Conservation (phyloP, 2,113 vertebrate species). For the Glareola pratincola region DNA sequence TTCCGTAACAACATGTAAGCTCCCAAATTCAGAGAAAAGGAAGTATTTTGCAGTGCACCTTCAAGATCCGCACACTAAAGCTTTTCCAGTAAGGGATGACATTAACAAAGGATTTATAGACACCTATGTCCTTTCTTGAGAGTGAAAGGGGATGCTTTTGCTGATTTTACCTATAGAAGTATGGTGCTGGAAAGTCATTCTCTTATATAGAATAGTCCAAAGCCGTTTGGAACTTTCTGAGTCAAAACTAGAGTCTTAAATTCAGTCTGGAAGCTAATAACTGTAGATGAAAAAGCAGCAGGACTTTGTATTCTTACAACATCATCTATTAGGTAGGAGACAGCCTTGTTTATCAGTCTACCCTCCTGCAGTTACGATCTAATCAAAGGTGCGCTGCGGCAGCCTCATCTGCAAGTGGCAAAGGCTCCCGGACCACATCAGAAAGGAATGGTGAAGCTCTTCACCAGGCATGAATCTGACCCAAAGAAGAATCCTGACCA, state of each 20-base stretch:
- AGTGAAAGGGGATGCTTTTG: not conserved
- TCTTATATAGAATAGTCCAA: not conserved
- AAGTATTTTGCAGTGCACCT: not conserved
- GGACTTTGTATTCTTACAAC: not conserved
- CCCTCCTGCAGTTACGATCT: not conserved
- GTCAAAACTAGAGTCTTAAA: not conserved
- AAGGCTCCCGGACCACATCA: not conserved
- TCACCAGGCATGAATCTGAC: not conserved
- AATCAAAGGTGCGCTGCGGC: not conserved
- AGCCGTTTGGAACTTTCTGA: not conserved
- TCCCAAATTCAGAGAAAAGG: not conserved
- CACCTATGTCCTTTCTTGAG: not conserved
- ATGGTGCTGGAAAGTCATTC: not conserved
- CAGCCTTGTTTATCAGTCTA: not conserved
- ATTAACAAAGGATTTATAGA: not conserved
- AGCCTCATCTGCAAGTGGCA: not conserved
- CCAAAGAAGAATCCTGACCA: not conserved
- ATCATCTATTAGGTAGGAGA: not conserved
- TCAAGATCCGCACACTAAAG: not conserved
- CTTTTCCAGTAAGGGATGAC: not conserved
- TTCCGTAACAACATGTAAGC: not conserved
- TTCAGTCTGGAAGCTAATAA: not conserved
- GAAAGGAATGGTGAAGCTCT: not conserved
- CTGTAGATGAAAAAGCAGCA: not conserved
- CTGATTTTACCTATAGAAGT: not conserved